Evolutionary conservation across 2,797 vertebrate species (phyloP).

Genomic region (Tympanoctomys barrerae): DNA sequence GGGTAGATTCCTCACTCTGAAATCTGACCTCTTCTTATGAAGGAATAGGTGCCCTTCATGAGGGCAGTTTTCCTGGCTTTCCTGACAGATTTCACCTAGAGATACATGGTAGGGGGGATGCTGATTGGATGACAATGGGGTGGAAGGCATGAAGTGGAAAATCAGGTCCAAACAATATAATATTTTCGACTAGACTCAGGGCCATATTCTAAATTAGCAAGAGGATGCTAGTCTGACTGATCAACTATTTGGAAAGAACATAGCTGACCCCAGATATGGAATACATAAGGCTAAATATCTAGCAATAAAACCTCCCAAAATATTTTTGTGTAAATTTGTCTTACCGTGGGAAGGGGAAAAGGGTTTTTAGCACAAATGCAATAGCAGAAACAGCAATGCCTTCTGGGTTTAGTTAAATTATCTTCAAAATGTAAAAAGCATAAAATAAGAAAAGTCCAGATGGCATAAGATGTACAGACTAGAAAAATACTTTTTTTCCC

Average conservation of each 20-base stretch:
- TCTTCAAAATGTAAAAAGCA: conserved; percentile 8
- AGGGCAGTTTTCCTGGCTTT: neutral
- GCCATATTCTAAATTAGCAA: conserved; percentile 25
- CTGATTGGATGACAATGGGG: neutral
- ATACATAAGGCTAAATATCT: neutral
- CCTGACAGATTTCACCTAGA: conserved; percentile 10
- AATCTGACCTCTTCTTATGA: neutral
- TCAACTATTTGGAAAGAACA: neutral
- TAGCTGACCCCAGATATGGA: neutral
- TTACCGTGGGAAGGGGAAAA: neutral
- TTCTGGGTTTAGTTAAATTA: conserved; percentile 3
- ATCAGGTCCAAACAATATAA: neutral
- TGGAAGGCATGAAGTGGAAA: neutral
- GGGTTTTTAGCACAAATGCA: neutral
- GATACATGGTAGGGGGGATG: neutral
- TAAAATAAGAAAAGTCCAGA: neutral
- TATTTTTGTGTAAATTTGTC: neutral
- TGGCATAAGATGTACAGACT: neutral
- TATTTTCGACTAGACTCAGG: neutral
- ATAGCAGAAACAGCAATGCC: neutral
- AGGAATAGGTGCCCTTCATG: neutral
- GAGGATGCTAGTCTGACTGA: neutral
- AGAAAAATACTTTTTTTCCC: neutral
- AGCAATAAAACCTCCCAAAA: neutral
- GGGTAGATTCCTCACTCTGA: neutral